phyloP scores from a whole-genome alignment of 2,888 invertebrate species.

The Hyppa rectilinea region DNA sequence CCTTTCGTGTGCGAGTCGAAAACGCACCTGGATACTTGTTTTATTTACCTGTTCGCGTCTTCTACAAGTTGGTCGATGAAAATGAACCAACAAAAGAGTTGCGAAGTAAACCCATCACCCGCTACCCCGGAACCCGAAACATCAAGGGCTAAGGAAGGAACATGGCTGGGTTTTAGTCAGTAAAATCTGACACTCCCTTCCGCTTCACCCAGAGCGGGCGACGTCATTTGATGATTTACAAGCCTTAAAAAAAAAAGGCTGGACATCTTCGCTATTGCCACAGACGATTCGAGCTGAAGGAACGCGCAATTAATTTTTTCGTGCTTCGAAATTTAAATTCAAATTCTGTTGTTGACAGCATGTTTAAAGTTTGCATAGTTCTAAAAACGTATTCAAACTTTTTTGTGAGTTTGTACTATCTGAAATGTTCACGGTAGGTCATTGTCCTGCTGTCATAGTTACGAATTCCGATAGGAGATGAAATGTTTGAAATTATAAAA shows the following conservation, averaged over 20 bases:
- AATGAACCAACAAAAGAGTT: background rate
- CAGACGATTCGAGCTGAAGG: too few species aligned
- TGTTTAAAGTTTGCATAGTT: conserved; percentile 26
- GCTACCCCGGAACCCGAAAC: too few species aligned
- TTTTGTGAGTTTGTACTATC: conserved; percentile 6
- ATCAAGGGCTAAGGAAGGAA: too few species aligned
- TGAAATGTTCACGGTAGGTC: background rate
- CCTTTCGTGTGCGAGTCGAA: too few species aligned
- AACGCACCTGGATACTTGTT: background rate
- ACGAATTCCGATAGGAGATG: conserved; percentile 2
- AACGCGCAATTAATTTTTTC: background rate
- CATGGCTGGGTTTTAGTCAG: too few species aligned
- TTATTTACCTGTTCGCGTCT: conserved; percentile 18
- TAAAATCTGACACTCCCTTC: too few species aligned
- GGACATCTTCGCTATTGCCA: background rate
- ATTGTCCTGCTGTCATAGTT: conserved; percentile 2
- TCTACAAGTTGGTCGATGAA: conserved; percentile 1
- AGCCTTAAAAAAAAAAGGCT: background rate
- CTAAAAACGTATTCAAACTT: conserved; percentile 18
- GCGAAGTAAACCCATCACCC: background rate
- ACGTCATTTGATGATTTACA: too few species aligned
- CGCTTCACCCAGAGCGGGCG: too few species aligned
- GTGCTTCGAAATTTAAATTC: conserved; percentile 1
- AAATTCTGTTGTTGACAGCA: conserved; percentile 23
- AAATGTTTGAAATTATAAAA: conserved; percentile 16